A percentile compares a stretch with the other conserved stretches of the same genome.
These are phyloP conservation scores for Drosophila merina DNA, from an alignment of 2,888 invertebrate genomes.

Conservation along the genomic window DNA sequence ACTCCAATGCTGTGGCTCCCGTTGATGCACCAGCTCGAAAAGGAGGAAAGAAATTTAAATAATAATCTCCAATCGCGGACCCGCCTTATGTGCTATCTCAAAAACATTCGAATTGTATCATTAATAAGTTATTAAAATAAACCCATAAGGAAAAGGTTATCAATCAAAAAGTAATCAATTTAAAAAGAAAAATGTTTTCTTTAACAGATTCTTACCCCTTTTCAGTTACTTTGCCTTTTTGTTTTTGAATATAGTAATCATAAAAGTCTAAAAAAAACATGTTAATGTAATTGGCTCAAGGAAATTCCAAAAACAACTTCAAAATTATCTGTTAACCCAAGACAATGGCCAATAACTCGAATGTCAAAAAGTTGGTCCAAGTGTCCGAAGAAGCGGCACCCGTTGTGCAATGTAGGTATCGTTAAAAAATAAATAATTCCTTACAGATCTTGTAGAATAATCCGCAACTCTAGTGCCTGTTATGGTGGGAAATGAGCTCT, in stretches of 20 bases:
- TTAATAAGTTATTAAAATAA: not conserved
- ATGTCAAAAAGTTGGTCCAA: slow-evolving; percentile 55
- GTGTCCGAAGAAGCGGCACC: slow-evolving; percentile 74
- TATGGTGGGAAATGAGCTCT: slow-evolving; percentile 72
- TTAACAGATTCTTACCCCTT: too few relatives aligned
- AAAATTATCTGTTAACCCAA: slow-evolving; percentile 12
- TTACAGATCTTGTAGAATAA: not conserved
- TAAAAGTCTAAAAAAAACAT: not conserved
- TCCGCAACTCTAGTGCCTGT: slow-evolving; percentile 67
- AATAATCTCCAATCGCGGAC: slow-evolving; percentile 12
- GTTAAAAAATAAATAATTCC: not conserved
- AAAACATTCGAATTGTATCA: slow-evolving; percentile 21
- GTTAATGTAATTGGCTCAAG: not conserved
- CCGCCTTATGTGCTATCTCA: not conserved
- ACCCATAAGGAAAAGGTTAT: not conserved
- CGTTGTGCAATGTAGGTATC: slow-evolving; percentile 65
- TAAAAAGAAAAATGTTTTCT: too few relatives aligned
- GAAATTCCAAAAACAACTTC: not conserved
- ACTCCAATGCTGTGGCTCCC: slow-evolving; percentile 75
- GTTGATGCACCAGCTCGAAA: slow-evolving; percentile 63
- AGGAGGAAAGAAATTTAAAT: slow-evolving; percentile 76
- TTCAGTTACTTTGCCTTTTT: not conserved
- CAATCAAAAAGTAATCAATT: too few relatives aligned
- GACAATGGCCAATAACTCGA: slow-evolving; percentile 32
- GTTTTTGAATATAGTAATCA: not conserved